Percentiles rank a stretch among this genome's conserved stretches.
phyloP scores from a whole-genome alignment of 2,797 vertebrate species.

The Apodemus agrarius region DNA sequence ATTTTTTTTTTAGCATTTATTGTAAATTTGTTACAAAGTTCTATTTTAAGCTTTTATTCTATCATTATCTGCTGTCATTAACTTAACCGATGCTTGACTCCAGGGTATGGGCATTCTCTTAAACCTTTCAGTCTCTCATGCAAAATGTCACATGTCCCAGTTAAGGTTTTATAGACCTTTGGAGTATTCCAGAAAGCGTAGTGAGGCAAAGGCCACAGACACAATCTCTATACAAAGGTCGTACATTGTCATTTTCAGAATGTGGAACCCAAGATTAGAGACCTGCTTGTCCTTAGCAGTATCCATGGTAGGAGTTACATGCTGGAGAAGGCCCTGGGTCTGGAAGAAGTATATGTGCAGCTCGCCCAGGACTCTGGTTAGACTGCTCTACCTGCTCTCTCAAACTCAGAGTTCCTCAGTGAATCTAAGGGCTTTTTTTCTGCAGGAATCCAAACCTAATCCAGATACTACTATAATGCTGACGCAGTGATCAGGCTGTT shows the following conservation, averaged over 20 bases:
- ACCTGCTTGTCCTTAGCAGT: background rate
- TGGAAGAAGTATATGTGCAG: background rate
- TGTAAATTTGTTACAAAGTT: constrained; percentile 14
- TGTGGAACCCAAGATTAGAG: background rate
- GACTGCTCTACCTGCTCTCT: background rate
- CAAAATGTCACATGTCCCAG: background rate
- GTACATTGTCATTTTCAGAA: background rate
- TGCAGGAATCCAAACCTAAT: background rate
- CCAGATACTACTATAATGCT: background rate
- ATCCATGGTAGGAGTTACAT: fast-evolving
- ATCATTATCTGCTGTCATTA: background rate
- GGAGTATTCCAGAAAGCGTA: background rate
- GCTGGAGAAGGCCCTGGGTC: background rate
- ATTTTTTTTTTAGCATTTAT: background rate
- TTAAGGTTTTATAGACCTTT: background rate
- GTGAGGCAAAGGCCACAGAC: background rate
- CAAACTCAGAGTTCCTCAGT: background rate
- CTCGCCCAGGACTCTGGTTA: background rate
- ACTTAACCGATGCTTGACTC: background rate
- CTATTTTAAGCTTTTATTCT: constrained; percentile 16
- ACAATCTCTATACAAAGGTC: background rate
- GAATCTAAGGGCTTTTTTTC: background rate
- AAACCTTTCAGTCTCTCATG: background rate
- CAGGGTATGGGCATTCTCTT: background rate
- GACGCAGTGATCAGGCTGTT: background rate